These are phyloP conservation scores for Amblyopsis hoosieri DNA, from an alignment of 2,797 vertebrate species.

Conservation along the genomic window DNA sequence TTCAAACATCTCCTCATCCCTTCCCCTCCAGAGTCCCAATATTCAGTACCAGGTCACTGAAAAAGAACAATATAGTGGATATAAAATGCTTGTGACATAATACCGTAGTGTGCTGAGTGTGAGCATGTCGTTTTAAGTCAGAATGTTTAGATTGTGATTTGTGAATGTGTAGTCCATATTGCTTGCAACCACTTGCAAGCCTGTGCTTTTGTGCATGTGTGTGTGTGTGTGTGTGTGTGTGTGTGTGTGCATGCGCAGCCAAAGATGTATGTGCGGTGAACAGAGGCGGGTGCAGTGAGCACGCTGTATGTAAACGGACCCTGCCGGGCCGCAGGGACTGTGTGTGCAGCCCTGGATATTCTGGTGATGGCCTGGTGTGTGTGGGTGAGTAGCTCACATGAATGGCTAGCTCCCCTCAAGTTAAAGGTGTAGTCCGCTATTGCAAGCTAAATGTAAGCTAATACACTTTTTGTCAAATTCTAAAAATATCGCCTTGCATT, in stretches of 20 bases:
- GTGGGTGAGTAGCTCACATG: slow-evolving; percentile 70
- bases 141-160: background rate
- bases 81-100: no score
- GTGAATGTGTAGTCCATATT: background rate
- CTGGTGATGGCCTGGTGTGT: slow-evolving; percentile 88
- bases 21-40: no score
- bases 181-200: background rate
- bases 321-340: slow-evolving; percentile 83
- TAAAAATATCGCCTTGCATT: no score
- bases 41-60: no score
- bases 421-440: no score
- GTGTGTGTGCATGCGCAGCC: slow-evolving; percentile 66
- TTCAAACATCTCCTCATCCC: no score
- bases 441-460: no score
- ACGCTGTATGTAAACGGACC: slow-evolving; percentile 85
- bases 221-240: slow-evolving; percentile 6
- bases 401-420: no score
- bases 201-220: slow-evolving; percentile 2
- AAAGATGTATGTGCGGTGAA: slow-evolving; percentile 77
- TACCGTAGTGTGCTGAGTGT: no score
- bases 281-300: slow-evolving; percentile 85
- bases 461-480: no score
- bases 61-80: no score
- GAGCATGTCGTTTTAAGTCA: no score
- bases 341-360: slow-evolving; percentile 77